Evolutionary conservation across 2,888 invertebrate genomes (phyloP), one percentile per base, ranked within the genome.

Genomic region (Agrochola lota): DNA sequence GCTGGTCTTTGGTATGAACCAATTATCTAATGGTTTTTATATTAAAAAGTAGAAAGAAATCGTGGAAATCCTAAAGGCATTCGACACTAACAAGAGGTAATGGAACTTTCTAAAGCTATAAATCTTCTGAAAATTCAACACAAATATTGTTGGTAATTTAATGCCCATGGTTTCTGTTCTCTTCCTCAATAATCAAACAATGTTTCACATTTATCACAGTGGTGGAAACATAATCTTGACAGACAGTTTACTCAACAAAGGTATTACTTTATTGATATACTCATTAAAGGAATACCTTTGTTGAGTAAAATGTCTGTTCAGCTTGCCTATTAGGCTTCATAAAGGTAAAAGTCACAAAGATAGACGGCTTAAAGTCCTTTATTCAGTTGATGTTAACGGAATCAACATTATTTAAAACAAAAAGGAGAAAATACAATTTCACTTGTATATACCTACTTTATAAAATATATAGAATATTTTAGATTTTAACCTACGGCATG

Each of bases 151-250:
- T 64, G 9, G 30, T 15, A 52, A 40, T 40, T 62, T 60, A 52
- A 74, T 40, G 52, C 1, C 8, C 40, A 23, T 43, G 52, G 17
- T 17, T 74, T 43, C 9, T 63, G n/a, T 30, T 57, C 4, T 17
- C 35, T 35, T 71, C 20, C 17, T 26, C 17, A 74, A 55, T 62
- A 74, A 52, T 1, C 11, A 64, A 76, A 64, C 11, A 76, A 64
- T 35, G 20, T 20, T 26, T 63, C 26, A 11, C 12, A 6, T 49
- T 74, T 57, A 23, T 17, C 5, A 23, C 12, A 17, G 30, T 40
- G 1, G 2, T 11, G n/a, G 23, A 26, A 46, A 57, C 26, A 57
- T 35, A 26, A 75, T 63, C 26, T 12, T 64, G 46, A 35, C 11
- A 11, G 15, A 46, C 23, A 26, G 12, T 23, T 55, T 30, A n/a